phyloP scores from a whole-genome alignment of 2,888 invertebrate genomes.

The Epirrita christyi region DNA sequence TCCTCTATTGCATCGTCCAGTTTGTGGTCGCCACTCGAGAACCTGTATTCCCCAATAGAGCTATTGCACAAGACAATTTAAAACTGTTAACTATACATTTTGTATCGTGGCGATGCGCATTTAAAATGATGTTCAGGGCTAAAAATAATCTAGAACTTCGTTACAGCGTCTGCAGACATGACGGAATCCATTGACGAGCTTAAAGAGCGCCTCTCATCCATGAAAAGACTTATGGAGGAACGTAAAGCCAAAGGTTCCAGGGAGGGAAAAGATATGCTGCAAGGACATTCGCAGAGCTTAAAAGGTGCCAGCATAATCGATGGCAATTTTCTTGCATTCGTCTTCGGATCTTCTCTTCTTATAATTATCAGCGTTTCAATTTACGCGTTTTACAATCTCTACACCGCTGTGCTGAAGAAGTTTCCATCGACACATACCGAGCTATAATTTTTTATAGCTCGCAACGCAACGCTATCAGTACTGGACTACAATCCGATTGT shows the following conservation, averaged over 20 bases:
- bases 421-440: conserved; percentile 93
- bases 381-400: conserved; percentile 93
- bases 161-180: conserved; percentile 71
- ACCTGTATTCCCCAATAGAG: too few species aligned
- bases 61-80: too few species aligned
- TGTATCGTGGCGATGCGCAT: too few species aligned
- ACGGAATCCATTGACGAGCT: conserved; percentile 92
- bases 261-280: conserved; percentile 72
- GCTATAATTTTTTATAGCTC: conserved; percentile 79
- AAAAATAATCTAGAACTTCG: too few species aligned
- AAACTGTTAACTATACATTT: too few species aligned
- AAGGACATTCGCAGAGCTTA: conserved; percentile 76
- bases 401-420: conserved; percentile 88
- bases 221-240: conserved; percentile 93
- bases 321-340: conserved; percentile 92
- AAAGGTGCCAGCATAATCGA: conserved; percentile 89
- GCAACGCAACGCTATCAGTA: conserved; percentile 26
- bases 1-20: too few species aligned
- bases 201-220: conserved; percentile 89
- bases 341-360: conserved; percentile 91
- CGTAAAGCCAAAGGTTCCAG: conserved; percentile 77
- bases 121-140: too few species aligned
- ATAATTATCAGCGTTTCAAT: conserved; percentile 92
- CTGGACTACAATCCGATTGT: conserved; percentile 19
- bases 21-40: too few species aligned